Conservation (phyloP, 64 coral and sea anemone species). For the Dendrophyllia cribrosa region DNA sequence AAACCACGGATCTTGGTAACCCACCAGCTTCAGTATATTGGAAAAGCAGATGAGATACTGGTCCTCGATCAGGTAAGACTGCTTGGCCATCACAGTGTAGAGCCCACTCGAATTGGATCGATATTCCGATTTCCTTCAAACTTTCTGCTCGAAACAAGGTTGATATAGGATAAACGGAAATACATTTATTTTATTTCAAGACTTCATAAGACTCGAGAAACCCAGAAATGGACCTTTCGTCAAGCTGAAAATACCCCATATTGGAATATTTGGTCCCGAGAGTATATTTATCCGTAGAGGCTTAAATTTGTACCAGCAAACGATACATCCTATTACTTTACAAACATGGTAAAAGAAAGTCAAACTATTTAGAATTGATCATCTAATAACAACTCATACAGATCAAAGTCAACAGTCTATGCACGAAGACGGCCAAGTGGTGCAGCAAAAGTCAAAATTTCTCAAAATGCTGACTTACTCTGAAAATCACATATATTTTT, state of each 20-base stretch:
- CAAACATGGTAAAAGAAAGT: neutral
- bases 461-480: neutral
- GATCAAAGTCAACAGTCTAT: neutral
- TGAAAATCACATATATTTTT: neutral
- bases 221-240: neutral
- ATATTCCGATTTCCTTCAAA: too few relatives aligned
- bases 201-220: neutral
- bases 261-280: neutral
- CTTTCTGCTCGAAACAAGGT: too few relatives aligned
- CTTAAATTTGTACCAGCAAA: neutral
- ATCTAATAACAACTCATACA: neutral
- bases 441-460: neutral
- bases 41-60: neutral
- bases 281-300: neutral
- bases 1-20: slow-evolving; percentile 24
- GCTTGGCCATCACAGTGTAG: too few relatives aligned
- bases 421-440: neutral
- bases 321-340: neutral
- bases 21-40: slow-evolving; percentile 3
- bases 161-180: neutral
- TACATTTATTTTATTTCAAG: neutral
- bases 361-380: neutral
- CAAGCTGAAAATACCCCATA: neutral
- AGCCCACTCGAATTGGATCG: too few relatives aligned
- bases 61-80: neutral